Evolutionary conservation across 2,888 invertebrate species (phyloP), one percentile per base, ranked within the genome.

Genomic region (Eristalis tenax): DNA sequence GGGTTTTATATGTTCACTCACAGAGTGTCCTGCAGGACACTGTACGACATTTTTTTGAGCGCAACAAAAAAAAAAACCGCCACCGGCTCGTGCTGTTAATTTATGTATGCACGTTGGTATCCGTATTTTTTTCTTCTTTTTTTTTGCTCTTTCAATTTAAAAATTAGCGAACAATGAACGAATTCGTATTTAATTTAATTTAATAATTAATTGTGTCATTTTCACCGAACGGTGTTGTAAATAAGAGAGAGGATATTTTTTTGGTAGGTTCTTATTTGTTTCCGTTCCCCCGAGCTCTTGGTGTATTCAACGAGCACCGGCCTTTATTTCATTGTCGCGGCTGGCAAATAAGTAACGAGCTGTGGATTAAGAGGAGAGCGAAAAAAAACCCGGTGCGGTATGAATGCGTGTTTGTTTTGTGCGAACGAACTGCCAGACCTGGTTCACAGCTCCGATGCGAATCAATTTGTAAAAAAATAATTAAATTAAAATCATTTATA

Each of bases 391-490:
- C 28, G 2, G 28, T 28, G 28, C 2, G 28, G 28, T 28, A 28
- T 28, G 28, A 28, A 28, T 28, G 28, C 28, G 28, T 28, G 4
- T 0, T 35, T 35, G 35, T 2, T 11, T 4, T 50, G 43, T n/a
- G 43, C 4, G 26, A 50, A n/a, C 28, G 23, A 68, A 10, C 28
- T 23, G 1, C 50, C 11, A 28, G 56, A 22, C 22, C 8, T 23
- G 15, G n/a, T 15, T n/a, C 4, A 35, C 35, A 13, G 40, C 61
- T n/a, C 15, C 38, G 35, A 10, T 23, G n/a, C 18, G 15, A 22
- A 69, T 50, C 11, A 61, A 70, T 59, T 63, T 73, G 50, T 73
- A 63, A 22, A 50, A 63, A 38, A 35, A n/a, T 59, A 11, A 26
- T 11, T 15, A 28, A 26, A 65, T n/a, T 35, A 70, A 4, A 23